Percentiles rank a stretch among this genome's conserved stretches.
Conservation (phyloP, 2,797 vertebrate species). For the Thripadectes ignobilis region DNA sequence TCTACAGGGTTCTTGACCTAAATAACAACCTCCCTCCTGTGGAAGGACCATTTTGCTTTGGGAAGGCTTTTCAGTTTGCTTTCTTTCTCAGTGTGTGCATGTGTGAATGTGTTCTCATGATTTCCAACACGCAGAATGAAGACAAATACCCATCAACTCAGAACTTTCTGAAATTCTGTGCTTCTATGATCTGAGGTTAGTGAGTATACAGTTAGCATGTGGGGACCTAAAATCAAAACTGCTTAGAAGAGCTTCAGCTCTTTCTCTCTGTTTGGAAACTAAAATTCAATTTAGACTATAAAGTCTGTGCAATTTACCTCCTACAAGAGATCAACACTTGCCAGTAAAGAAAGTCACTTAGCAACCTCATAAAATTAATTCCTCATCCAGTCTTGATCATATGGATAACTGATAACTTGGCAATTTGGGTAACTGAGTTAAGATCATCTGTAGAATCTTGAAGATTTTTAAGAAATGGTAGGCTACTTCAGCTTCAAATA, state of each 20-base stretch:
- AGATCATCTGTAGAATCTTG: background rate
- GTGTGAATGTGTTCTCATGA: background rate
- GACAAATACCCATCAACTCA: background rate
- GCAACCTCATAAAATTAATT: background rate
- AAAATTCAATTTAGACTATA: background rate
- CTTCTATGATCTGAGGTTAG: background rate
- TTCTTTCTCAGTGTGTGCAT: background rate
- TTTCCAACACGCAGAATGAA: background rate
- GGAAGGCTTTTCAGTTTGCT: background rate
- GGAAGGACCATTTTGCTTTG: background rate
- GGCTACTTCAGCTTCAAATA: background rate
- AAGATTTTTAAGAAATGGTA: background rate
- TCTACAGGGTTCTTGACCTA: background rate
- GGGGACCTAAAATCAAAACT: background rate
- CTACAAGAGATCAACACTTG: background rate
- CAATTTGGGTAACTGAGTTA: background rate
- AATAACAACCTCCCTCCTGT: background rate
- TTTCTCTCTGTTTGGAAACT: background rate
- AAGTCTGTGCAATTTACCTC: background rate
- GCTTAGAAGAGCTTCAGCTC: background rate
- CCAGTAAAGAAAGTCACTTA: background rate
- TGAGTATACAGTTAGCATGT: background rate
- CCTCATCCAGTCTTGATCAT: background rate
- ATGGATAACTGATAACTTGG: background rate
- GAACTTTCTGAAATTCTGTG: background rate